Conservation (phyloP, 2,797 vertebrate genomes). For the Eospalax fontanierii region DNA sequence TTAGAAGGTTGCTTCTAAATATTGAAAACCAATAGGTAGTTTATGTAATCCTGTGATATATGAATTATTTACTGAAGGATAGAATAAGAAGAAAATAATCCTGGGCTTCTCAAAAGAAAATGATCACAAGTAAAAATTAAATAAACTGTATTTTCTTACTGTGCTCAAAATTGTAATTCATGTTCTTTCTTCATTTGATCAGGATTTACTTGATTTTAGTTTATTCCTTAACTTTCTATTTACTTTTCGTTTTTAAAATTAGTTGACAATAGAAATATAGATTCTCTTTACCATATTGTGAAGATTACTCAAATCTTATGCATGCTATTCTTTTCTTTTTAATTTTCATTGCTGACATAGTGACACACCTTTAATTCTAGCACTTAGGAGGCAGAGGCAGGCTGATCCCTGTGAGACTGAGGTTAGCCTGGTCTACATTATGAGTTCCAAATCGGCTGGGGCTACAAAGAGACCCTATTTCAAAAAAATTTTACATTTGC, state of each 20-base stretch:
- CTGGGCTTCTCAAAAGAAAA: conserved; percentile 23
- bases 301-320: neutral
- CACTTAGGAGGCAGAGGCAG: no score
- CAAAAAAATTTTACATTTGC: neutral
- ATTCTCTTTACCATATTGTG: neutral
- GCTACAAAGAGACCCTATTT: no score
- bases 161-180: neutral
- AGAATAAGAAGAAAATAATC: conserved; percentile 48
- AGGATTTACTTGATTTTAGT: conserved; percentile 15
- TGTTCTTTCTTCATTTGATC: neutral
- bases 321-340: neutral
- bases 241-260: conserved; percentile 27
- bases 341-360: no score
- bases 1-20: conserved; percentile 13
- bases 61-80: conserved; percentile 45
- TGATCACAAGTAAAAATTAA: conserved; percentile 43
- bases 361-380: no score
- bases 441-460: no score
- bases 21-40: neutral
- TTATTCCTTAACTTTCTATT: neutral
- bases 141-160: neutral
- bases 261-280: conserved; percentile 34
- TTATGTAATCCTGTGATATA: conserved; percentile 19
- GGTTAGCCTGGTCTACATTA: no score
- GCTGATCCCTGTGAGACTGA: no score